phyloP scores from a whole-genome alignment of 2,797 vertebrate genomes.

The Notolepis coatsorum region DNA sequence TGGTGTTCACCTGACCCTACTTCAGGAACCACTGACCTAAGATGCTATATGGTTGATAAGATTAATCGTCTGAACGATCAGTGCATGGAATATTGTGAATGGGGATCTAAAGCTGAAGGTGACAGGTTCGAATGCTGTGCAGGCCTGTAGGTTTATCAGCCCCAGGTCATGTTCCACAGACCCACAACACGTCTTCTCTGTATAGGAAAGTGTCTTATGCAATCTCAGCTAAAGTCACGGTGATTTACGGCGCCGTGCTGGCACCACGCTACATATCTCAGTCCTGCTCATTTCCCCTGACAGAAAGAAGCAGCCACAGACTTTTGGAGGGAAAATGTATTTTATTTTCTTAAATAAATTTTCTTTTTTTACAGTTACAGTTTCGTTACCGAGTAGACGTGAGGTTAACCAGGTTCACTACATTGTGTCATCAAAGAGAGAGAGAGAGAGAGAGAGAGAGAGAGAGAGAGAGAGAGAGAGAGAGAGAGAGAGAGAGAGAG shows the following conservation, averaged over 20 bases:
- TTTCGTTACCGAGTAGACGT: not conserved
- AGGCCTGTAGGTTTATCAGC: slow-evolving; percentile 49
- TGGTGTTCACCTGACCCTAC: too few species aligned
- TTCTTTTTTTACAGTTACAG: not conserved
- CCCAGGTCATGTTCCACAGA: slow-evolving; percentile 54
- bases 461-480: slow-evolving; percentile 21
- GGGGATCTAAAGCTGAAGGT: not conserved
- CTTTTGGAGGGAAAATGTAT: not conserved
- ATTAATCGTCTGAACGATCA: too few species aligned
- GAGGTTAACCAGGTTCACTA: slow-evolving; percentile 21
- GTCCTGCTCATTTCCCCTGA: slow-evolving; percentile 17
- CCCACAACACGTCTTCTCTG: slow-evolving; percentile 39
- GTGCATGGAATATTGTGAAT: not conserved
- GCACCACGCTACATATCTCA: slow-evolving; percentile 15
- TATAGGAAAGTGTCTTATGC: slow-evolving; percentile 43
- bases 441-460: slow-evolving; percentile 21
- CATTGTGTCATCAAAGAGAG: slow-evolving; percentile 36
- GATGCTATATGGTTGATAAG: too few species aligned
- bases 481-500: not conserved
- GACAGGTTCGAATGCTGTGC: slow-evolving; percentile 18
- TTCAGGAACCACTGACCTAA: too few species aligned
- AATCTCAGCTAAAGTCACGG: slow-evolving; percentile 27
- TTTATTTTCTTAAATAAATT: slow-evolving; percentile 47
- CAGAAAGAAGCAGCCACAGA: slow-evolving; percentile 25
- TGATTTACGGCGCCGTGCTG: slow-evolving; percentile 56